Evolutionary conservation across 2,888 invertebrate species (phyloP), one percentile per base, ranked within the genome.

Genomic region (Horisme vitalbata): DNA sequence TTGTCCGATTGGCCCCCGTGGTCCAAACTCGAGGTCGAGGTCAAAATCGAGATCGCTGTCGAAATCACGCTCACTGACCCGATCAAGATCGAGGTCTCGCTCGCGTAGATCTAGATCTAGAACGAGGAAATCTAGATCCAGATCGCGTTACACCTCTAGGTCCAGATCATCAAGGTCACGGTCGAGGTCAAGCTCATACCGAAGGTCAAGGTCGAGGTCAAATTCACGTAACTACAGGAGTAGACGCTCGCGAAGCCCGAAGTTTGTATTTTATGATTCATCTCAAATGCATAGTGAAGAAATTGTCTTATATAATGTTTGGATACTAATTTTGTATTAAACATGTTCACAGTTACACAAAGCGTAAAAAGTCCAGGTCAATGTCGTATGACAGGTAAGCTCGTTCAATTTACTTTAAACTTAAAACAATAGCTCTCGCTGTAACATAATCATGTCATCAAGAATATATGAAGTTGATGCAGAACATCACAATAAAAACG

Each of bases 311-410:
- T 12, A 3, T 3, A 3, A 1, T 32, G 28, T 38, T 11, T 12
- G 24, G 43, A 33, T 55, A 43, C 43, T 59, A 55, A 68, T 68
- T 43, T 30, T 20, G 18, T 52, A 53, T 52, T 57, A 31, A 49
- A 62, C 62, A 64, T 63, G 77, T 79, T 73, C 68, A 78, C 65
- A 75, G 73, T 74, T 62, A 82, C 77, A 75, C 73, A 61, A 85
- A 82, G 70, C 85, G 72, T 79, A 80, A 79, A 73, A 78, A 74
- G 62, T 83, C 85, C 65, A 81, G 86, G 65, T 85, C 86, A 52
- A 73, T 77, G 68, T 84, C 87, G 0, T 78, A 60, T 55, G 87
- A 86, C 63, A 87, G 88, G 88, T 89, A 83, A 87, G 84, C 72
- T 71, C 47, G 67, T 70, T 59, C 52, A 46, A 46, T 49, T 35